phyloP scores from a whole-genome alignment of 2,888 invertebrate genomes.

The Macaria notata region DNA sequence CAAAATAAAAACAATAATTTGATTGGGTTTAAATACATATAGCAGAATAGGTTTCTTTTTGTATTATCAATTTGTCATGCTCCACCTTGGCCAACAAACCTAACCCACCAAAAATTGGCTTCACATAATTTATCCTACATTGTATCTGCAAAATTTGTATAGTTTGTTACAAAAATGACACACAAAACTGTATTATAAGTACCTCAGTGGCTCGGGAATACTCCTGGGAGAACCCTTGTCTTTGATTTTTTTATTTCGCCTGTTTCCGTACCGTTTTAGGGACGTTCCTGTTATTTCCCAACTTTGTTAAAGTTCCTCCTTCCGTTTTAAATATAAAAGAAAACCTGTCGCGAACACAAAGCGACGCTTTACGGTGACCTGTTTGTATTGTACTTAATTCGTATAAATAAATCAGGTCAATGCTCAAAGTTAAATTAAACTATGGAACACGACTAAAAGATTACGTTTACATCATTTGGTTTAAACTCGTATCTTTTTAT shows the following conservation, averaged over 20 bases:
- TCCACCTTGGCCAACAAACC: too few species aligned
- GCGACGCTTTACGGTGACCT: background rate
- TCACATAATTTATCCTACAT: too few species aligned
- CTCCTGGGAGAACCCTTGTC: slow-evolving; percentile 29
- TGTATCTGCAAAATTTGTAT: too few species aligned
- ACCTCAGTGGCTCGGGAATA: slow-evolving; percentile 23
- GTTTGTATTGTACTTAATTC: background rate
- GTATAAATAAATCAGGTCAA: background rate
- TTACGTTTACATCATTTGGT: too few species aligned
- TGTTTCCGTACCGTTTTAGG: slow-evolving; percentile 27
- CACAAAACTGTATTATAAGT: slow-evolving; percentile 29
- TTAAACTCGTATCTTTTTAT: too few species aligned
- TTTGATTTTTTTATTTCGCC: slow-evolving; percentile 31
- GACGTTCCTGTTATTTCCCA: slow-evolving; percentile 28
- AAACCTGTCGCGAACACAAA: slow-evolving; percentile 12
- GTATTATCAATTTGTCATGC: too few species aligned
- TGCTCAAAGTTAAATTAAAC: too few species aligned
- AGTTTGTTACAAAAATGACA: slow-evolving; percentile 24
- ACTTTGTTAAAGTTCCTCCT: slow-evolving; percentile 27
- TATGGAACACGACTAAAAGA: too few species aligned
- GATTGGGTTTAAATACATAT: too few species aligned
- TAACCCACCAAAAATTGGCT: background rate
- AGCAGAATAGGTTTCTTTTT: too few species aligned
- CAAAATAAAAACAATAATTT: too few species aligned
- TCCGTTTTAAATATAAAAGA: slow-evolving; percentile 20